A percentile compares a stretch with the other conserved stretches of the same genome.
These are phyloP conservation scores for Alloplasta piceator DNA, from an alignment of 2,888 invertebrate genomes.

Conservation along the genomic window DNA sequence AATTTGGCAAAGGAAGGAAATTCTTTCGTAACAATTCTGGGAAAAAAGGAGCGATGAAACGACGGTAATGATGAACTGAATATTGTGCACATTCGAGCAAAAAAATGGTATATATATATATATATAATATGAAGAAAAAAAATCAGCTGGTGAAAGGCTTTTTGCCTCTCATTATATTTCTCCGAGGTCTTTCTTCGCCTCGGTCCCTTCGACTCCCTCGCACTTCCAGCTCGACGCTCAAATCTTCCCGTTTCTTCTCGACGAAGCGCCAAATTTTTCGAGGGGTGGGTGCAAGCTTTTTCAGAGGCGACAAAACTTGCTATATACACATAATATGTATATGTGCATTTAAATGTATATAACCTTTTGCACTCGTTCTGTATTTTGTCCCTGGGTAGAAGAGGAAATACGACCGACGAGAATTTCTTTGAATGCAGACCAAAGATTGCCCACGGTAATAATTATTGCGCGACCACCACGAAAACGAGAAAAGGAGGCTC, in stretches of 20 bases:
- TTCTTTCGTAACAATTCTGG: conserved; percentile 35
- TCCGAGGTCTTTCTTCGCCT: conserved; percentile 56
- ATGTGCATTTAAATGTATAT: neutral
- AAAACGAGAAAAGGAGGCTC: too few relatives aligned
- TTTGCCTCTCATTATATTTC: conserved; percentile 74
- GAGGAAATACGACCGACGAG: conserved; percentile 58
- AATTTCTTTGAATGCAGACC: conserved; percentile 74
- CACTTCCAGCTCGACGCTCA: conserved; percentile 45
- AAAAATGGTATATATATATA: too few relatives aligned
- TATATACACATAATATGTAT: neutral
- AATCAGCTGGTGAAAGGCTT: conserved; percentile 66
- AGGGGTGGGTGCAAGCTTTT: conserved; percentile 58
- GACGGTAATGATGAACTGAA: conserved; percentile 73
- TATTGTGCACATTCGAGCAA: conserved; percentile 54
- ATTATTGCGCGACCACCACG: conserved; percentile 72
- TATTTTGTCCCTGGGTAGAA: conserved; percentile 38
- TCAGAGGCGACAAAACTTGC: conserved; percentile 30
- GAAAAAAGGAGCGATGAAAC: conserved; percentile 62
- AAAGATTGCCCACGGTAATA: conserved; percentile 78
- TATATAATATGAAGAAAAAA: too few relatives aligned
- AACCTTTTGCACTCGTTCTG: conserved; percentile 23
- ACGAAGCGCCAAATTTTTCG: conserved; percentile 15
- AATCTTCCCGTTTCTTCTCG: conserved; percentile 35
- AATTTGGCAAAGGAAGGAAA: conserved; percentile 40
- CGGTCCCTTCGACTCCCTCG: conserved; percentile 44